Evolutionary conservation across 2,888 invertebrate species (phyloP), one percentile per base, ranked within the genome.

Genomic region (Nomada ferruginata): DNA sequence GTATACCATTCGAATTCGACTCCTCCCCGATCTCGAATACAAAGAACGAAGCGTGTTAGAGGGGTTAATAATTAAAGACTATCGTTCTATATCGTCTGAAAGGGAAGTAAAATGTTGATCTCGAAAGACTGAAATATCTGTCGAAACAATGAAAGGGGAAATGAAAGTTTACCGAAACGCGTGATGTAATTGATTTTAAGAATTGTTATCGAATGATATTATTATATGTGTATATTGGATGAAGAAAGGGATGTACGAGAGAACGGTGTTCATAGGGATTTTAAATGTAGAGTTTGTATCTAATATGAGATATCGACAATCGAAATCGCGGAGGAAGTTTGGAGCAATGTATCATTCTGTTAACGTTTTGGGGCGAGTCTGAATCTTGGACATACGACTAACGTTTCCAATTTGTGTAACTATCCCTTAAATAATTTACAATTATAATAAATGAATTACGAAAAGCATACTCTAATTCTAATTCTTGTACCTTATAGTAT

Each of bases 381-480:
- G 72, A 65, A 81, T 81, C 63, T 76, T 64, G 81, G 65, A 73
- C 55, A 66, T 83, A 75, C 75, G 76, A 84, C 71, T 84, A 85
- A 85, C 79, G 82, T 85, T 86, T 85, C 86, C 82, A 82, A 83
- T 83, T 86, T 85, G 82, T 87, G 85, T 87, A 87, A 87, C 80
- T 84, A 77, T 76, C 85, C 85, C 79, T 74, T 73, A 82, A 84
- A 82, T 87, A 84, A 87, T 87, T 87, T 87, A 85, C 84, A 78
- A 87, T 85, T 78, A 85, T 80, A 87, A 87, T 87, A 87, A 87
- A 87, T 77, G 69, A 85, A 77, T 85, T 85, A 83, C 50, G 70
- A 72, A 85, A 79, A 73, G 29, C 7, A 23, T 26, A 15, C n/a
- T 57, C 10, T 26, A 2, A 26, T 20, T 29, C 11, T 29, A 10